phyloP scores from a whole-genome alignment of 1,140 invertebrate genomes.

The Papilio helenus region DNA sequence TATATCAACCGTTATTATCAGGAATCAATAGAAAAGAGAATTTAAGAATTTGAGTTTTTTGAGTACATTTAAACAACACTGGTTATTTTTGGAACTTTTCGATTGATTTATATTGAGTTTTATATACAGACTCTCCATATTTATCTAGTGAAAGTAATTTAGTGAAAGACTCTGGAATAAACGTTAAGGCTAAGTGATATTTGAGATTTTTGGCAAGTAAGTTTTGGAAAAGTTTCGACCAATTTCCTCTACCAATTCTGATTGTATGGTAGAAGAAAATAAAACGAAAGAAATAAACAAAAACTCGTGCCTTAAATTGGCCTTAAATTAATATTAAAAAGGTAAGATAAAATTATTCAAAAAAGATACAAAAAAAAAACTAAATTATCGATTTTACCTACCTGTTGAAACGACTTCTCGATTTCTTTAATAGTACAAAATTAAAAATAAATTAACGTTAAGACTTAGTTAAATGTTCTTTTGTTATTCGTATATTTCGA shows the following conservation, averaged over 20 bases:
- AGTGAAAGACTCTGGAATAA: constrained; percentile 78
- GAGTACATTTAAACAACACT: constrained; percentile 82
- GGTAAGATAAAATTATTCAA: constrained; percentile 76
- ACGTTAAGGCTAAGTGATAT: constrained; percentile 78
- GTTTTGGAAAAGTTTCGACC: constrained; percentile 76
- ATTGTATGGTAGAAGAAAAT: constrained; percentile 72
- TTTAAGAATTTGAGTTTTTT: constrained; percentile 80
- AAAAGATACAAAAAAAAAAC: constrained; percentile 72
- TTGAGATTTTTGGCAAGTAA: constrained; percentile 77
- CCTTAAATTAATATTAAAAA: constrained; percentile 82
- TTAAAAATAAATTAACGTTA: constrained; percentile 80
- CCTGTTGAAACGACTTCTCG: constrained; percentile 79
- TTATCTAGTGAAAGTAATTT: constrained; percentile 81
- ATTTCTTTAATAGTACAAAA: constrained; percentile 83
- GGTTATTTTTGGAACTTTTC: constrained; percentile 81
- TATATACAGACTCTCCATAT: constrained; percentile 80
- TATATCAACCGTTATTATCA: constrained; percentile 82
- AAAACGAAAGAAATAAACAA: constrained; percentile 64
- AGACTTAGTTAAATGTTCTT: constrained; percentile 79
- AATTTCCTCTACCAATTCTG: constrained; percentile 76
- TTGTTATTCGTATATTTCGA: constrained; percentile 78
- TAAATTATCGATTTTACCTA: constrained; percentile 79
- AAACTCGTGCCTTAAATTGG: constrained; percentile 82
- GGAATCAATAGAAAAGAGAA: constrained; percentile 82
- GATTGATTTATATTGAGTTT: constrained; percentile 79